Evolutionary conservation across 2,797 vertebrate species (phyloP).

Genomic region (Trachurus trachurus): DNA sequence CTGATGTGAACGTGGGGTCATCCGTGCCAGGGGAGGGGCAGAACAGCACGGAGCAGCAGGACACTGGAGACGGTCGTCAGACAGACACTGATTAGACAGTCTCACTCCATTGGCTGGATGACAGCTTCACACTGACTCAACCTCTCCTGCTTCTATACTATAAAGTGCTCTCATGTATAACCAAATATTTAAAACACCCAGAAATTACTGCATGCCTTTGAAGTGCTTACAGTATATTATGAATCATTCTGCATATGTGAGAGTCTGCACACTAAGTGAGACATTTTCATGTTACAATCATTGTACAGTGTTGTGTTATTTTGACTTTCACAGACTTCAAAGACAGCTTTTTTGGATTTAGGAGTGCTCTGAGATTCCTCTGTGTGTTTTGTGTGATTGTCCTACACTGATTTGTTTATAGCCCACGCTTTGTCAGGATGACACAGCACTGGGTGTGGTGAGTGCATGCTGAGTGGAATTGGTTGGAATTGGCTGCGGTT

Average conservation of each 20-base stretch:
- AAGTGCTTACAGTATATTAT: neutral
- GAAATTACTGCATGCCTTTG: neutral
- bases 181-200: slow-evolving; percentile 1
- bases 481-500: slow-evolving; percentile 47
- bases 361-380: slow-evolving; percentile 13
- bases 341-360: slow-evolving; percentile 6
- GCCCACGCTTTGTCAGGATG: slow-evolving; percentile 38
- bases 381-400: slow-evolving; percentile 13
- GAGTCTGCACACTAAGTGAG: neutral
- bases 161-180: neutral
- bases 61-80: slow-evolving; percentile 78
- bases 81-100: slow-evolving; percentile 51
- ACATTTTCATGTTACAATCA: neutral
- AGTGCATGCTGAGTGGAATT: slow-evolving; percentile 29
- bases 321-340: slow-evolving; percentile 1
- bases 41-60: slow-evolving; percentile 73
- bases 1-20: slow-evolving; percentile 79
- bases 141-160: neutral
- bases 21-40: slow-evolving; percentile 58
- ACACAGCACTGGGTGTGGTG: slow-evolving; percentile 49
- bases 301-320: neutral
- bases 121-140: slow-evolving; percentile 24
- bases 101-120: slow-evolving; percentile 48
- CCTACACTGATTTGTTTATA: slow-evolving; percentile 36
- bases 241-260: neutral